phyloP scores from a whole-genome alignment of 2,888 invertebrate species.

The Calliphora vomitoria region DNA sequence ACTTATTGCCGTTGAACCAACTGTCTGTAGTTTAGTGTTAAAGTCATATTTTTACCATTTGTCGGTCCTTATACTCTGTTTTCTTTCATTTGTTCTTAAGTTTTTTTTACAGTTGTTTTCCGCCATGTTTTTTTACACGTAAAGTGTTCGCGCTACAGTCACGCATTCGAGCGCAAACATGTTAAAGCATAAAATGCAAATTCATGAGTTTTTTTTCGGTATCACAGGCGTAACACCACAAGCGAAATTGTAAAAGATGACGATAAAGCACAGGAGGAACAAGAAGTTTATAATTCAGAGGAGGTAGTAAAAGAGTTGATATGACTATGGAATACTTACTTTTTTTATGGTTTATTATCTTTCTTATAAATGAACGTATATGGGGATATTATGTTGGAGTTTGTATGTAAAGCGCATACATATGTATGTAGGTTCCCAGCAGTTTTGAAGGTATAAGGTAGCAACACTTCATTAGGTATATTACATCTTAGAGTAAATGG shows the following conservation, averaged over 20 bases:
- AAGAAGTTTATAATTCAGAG: slow-evolving; percentile 13
- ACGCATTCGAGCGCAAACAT: slow-evolving; percentile 66
- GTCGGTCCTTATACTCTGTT: background rate
- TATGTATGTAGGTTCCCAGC: background rate
- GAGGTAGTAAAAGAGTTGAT: background rate
- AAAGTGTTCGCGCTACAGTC: slow-evolving; percentile 66
- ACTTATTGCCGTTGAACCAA: too few species aligned
- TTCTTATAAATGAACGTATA: background rate
- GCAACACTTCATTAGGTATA: too few species aligned
- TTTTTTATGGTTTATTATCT: slow-evolving; percentile 9
- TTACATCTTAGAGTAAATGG: too few species aligned
- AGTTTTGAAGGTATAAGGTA: background rate
- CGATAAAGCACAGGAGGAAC: slow-evolving; percentile 30
- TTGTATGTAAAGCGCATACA: background rate
- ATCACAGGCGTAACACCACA: background rate
- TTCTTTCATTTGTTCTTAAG: slow-evolving; percentile 13
- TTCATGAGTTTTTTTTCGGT: slow-evolving; percentile 29
- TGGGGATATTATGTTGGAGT: too few species aligned
- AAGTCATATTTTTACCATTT: background rate
- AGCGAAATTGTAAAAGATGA: slow-evolving; percentile 37
- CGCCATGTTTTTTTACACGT: slow-evolving; percentile 41
- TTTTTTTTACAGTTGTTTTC: background rate
- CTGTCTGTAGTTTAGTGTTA: slow-evolving; percentile 7
- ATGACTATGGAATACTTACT: background rate
- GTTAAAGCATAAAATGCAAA: slow-evolving; percentile 69